Conservation (phyloP, 2,797 vertebrate species). For the Pseudomugil gertrudae region DNA sequence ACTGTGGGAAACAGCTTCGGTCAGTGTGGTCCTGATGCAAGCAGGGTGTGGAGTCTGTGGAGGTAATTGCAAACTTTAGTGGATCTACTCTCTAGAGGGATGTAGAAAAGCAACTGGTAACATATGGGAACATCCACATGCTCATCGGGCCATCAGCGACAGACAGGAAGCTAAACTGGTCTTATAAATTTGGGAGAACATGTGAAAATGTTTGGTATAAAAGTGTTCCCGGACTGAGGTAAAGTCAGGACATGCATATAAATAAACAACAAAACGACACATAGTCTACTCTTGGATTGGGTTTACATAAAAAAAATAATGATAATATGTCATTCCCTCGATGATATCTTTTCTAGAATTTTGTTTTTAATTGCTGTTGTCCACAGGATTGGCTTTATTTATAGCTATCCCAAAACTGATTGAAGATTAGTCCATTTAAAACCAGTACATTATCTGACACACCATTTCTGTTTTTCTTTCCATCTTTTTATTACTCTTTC, state of each 20-base stretch:
- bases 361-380: not conserved
- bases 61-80: not conserved
- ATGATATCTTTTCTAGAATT: not conserved
- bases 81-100: constrained; percentile 2
- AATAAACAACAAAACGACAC: constrained; percentile 17
- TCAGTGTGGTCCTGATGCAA: constrained; percentile 3
- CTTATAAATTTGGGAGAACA: not conserved
- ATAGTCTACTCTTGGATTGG: not conserved
- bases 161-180: too few relatives aligned
- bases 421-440: constrained; percentile 1
- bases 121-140: not conserved
- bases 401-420: constrained; percentile 34
- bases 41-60: not conserved
- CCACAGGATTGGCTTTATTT: not conserved
- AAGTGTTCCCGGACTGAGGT: not conserved
- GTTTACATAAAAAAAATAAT: constrained; percentile 25
- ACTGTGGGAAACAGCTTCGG: constrained; percentile 17
- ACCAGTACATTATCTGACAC: constrained; percentile 22
- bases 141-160: not conserved
- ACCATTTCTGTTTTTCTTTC: not conserved
- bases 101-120: not conserved
- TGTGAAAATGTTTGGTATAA: not conserved
- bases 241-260: constrained; percentile 8
- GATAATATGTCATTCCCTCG: constrained; percentile 7
- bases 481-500: constrained; percentile 8